These are phyloP conservation scores for Agonum fuliginosum DNA, from an alignment of 2,888 invertebrate species.

Conservation along the genomic window DNA sequence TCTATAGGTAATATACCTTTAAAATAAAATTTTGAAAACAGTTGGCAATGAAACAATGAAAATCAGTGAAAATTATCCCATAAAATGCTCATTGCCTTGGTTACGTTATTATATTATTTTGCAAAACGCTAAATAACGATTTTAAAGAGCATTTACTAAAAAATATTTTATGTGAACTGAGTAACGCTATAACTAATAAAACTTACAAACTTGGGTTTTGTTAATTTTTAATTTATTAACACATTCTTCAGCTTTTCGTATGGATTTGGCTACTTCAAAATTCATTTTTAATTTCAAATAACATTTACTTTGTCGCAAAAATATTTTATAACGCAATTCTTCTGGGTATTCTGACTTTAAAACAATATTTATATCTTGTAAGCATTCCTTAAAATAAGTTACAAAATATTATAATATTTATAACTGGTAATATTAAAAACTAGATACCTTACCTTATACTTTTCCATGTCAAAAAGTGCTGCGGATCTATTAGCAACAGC, in stretches of 20 bases:
- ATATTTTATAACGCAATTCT: conserved; percentile 33
- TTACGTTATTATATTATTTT: not conserved
- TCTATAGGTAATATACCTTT: no score
- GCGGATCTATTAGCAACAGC: conserved; percentile 84
- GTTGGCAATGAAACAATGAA: no score
- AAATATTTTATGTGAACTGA: no score
- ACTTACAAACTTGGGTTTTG: not conserved
- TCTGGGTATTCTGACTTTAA: conserved; percentile 39
- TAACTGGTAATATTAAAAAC: no score
- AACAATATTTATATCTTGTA: conserved; percentile 11
- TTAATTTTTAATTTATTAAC: not conserved
- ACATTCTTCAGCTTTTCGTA: conserved; percentile 9
- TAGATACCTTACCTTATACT: conserved; percentile 76
- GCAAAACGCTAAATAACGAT: not conserved
- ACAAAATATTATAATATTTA: no score
- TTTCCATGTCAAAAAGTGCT: conserved; percentile 77
- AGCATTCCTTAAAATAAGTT: conserved; percentile 18
- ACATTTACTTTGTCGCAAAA: conserved; percentile 41
- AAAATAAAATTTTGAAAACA: no score
- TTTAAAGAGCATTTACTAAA: no score
- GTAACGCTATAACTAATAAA: not conserved
- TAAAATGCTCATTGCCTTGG: no score
- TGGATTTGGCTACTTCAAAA: not conserved
- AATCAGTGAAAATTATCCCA: no score
- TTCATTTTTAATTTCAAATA: conserved; percentile 10